Conservation (phyloP, 2,113 vertebrate species). For the Ophiodon elongatus region DNA sequence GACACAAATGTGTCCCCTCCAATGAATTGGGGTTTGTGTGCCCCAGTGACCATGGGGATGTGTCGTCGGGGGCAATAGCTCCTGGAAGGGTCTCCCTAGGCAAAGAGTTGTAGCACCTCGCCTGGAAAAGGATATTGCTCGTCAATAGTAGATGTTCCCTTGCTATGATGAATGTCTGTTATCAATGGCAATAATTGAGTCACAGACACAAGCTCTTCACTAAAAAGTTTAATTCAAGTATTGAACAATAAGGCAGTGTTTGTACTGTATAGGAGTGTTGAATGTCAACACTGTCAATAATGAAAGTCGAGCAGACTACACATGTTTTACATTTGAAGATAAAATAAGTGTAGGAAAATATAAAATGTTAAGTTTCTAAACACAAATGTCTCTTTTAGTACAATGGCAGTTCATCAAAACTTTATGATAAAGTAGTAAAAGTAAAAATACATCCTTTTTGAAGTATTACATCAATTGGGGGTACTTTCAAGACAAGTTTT, state of each 20-base stretch:
- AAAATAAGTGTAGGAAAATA: constrained; percentile 31
- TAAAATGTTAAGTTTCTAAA: not conserved
- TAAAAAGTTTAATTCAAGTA: constrained; percentile 59
- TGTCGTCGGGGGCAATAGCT: too few species aligned
- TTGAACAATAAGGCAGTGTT: constrained; percentile 46
- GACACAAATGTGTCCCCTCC: too few species aligned
- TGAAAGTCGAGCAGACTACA: not conserved
- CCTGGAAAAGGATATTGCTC: too few species aligned
- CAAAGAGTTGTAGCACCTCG: too few species aligned
- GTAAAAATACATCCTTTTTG: constrained; percentile 2
- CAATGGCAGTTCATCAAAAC: not conserved
- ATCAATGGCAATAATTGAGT: constrained; percentile 9
- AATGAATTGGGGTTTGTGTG: too few species aligned
- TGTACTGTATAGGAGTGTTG: constrained; percentile 6
- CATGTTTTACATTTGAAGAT: not conserved
- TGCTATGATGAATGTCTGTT: not conserved
- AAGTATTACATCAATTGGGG: not conserved
- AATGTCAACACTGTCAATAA: constrained; percentile 40
- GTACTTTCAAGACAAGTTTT: not conserved
- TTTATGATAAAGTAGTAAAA: not conserved
- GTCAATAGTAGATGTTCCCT: not conserved
- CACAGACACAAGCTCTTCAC: constrained; percentile 18
- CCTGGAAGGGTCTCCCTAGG: too few species aligned
- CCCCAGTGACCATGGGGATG: too few species aligned
- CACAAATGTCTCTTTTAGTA: constrained; percentile 15